Base-by-base conservation (phyloP, 2,888 invertebrate species). In the Galeruca laticollis region DNA sequence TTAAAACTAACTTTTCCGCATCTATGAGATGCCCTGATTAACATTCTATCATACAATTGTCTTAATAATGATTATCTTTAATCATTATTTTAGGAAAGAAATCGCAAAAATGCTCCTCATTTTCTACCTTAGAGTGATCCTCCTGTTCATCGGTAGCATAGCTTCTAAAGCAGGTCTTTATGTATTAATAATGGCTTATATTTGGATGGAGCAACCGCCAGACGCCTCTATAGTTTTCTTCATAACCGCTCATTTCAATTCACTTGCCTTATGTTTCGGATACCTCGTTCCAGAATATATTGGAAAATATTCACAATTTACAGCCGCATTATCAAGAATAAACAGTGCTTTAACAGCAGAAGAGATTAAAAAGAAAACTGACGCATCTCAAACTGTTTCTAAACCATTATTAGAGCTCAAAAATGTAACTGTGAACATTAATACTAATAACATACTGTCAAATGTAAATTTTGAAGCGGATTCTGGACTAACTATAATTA, bases 281-380 rank as follows among this genome's bases (percentile, higher is more conserved):
- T 92, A 95, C 11, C 94, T 94, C 85, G 93, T 97, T 78, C 97
- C 97, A 0, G 92, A 93, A 86, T 93, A 91, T 60, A 91, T 96
- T 74, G 91, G 93, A 1, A 92, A 92, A 86, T 88, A 92, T 51
- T 93, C 94, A 0, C 96, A 97, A 86, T 90, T 92, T 0, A 85
- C 89, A 31, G 93, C 96, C 59, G 92, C 94, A 2, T 88, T 94
- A 68, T 88, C 88, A 71, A 88, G 96, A 69, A 87, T 96, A 31
- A 89, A 88, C 86, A 88, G 82, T 81, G 91, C 87, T 68, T 81
- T 88, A 79, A 72, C 84, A 73, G 85, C 85, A 69, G 86, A 86
- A n/a, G 88, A 88, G 64, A 47, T 77, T 35, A 31, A 61, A 9
- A 54, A 60, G 9, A 67, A 70, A 31, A 63, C 63, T 15, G 54